phyloP scores from a whole-genome alignment of 2,113 vertebrate species.

The Neopipo cinnamomea region DNA sequence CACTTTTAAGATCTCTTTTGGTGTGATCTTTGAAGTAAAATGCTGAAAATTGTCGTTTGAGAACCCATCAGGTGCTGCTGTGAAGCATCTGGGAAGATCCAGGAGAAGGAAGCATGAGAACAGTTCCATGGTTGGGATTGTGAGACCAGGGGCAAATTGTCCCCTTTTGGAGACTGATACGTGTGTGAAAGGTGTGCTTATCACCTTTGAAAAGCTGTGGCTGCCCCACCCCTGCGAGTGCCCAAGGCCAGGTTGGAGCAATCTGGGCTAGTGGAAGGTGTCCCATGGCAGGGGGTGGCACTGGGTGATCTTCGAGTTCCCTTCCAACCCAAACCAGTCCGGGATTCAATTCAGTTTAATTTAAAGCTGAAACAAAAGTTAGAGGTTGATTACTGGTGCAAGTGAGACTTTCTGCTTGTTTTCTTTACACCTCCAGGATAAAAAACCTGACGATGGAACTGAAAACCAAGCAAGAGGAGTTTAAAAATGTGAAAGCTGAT shows the following conservation, averaged over 20 bases:
- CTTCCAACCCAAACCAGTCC: neutral
- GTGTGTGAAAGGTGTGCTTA: neutral
- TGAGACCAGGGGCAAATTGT: neutral
- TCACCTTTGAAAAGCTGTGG: neutral
- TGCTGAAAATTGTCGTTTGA: neutral
- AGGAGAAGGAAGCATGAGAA: neutral
- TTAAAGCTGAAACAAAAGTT: neutral
- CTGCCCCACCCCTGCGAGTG: neutral
- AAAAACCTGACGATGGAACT: conserved; percentile 65
- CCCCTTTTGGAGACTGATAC: neutral
- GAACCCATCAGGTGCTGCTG: neutral
- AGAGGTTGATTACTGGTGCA: neutral
- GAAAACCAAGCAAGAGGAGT: conserved; percentile 67
- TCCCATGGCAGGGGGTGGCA: neutral
- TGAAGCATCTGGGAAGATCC: neutral
- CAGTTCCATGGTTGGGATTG: neutral
- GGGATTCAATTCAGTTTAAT: neutral
- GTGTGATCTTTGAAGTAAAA: neutral
- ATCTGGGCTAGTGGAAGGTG: neutral
- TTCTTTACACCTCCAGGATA: conserved; percentile 64
- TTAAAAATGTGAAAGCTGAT: conserved; percentile 62
- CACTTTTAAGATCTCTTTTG: neutral
- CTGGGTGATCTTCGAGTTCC: neutral
- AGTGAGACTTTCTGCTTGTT: neutral
- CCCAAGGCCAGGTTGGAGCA: neutral